Conservation (phyloP, 2,797 vertebrate genomes). For the Acanthis flammea region DNA sequence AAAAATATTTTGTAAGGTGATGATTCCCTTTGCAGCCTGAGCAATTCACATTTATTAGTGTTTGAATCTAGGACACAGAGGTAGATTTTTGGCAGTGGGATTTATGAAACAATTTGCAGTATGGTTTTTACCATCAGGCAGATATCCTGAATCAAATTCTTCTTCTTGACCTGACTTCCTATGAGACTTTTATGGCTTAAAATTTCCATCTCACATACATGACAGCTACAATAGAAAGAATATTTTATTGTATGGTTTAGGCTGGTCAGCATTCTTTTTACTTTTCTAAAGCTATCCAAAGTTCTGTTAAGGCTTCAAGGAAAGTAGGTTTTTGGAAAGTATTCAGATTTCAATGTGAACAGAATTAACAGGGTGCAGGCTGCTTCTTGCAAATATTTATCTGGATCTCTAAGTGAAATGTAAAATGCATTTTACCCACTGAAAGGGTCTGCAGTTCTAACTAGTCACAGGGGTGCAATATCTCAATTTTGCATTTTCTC, state of each 20-base stretch:
- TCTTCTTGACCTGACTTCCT: constrained; percentile 9
- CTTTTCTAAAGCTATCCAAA: constrained; percentile 20
- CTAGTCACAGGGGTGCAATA: neutral
- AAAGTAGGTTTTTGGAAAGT: constrained; percentile 2
- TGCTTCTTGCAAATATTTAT: neutral
- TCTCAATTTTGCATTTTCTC: neutral
- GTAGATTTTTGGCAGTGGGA: constrained; percentile 3
- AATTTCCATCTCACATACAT: neutral
- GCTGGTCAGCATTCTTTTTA: constrained; percentile 1
- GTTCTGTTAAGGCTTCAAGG: constrained; percentile 3
- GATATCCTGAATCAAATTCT: constrained; percentile 7
- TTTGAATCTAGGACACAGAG: neutral
- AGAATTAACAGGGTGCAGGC: neutral
- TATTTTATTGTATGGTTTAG: neutral
- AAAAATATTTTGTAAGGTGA: constrained; percentile 1
- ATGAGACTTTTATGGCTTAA: neutral
- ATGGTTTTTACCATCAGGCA: constrained; percentile 40
- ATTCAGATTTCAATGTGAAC: neutral
- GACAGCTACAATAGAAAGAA: neutral
- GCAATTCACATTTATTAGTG: neutral
- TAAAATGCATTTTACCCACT: neutral
- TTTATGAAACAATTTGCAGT: constrained; percentile 32
- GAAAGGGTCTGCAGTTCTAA: neutral
- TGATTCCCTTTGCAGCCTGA: neutral
- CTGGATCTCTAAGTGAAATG: neutral